Percentiles rank a stretch among this genome's conserved stretches.
Conservation (phyloP, 2,113 vertebrate species). For the Saimiri boliviensis region DNA sequence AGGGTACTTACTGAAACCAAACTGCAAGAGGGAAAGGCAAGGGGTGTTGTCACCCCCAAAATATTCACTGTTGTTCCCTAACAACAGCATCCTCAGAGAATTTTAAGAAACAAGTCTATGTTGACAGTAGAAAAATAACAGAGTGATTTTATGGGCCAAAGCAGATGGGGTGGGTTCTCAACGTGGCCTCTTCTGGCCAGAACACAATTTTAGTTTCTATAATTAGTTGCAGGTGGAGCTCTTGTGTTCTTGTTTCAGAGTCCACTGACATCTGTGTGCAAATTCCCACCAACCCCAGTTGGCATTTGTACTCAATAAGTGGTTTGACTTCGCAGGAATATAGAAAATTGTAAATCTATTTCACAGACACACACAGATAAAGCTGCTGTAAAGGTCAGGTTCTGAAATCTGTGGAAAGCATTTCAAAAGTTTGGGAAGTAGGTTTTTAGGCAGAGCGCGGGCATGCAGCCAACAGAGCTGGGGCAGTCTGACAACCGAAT, state of each 20-base stretch:
- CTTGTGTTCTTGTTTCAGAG: constrained; percentile 49
- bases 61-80: not conserved
- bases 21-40: not conserved
- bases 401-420: constrained; percentile 62
- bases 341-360: constrained; percentile 67
- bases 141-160: constrained; percentile 52
- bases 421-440: constrained; percentile 60
- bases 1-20: constrained; percentile 50
- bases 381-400: constrained; percentile 67
- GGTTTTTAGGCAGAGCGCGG: constrained; percentile 51
- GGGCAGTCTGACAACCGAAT: constrained; percentile 40
- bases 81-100: constrained; percentile 17
- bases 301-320: constrained; percentile 70
- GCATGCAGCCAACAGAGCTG: constrained; percentile 40
- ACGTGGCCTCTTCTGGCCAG: constrained; percentile 50
- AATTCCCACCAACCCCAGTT: constrained; percentile 52
- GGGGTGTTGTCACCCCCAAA: constrained; percentile 13
- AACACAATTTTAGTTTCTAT: constrained; percentile 62
- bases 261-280: constrained; percentile 68
- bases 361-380: constrained; percentile 25
- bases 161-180: constrained; percentile 61
- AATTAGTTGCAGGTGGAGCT: constrained; percentile 73
- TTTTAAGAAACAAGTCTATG: constrained; percentile 47
- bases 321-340: constrained; percentile 51
- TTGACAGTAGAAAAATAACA: constrained; percentile 51